phyloP scores from a whole-genome alignment of 1,140 invertebrate genomes.

The Macrobrachium nipponense region DNA sequence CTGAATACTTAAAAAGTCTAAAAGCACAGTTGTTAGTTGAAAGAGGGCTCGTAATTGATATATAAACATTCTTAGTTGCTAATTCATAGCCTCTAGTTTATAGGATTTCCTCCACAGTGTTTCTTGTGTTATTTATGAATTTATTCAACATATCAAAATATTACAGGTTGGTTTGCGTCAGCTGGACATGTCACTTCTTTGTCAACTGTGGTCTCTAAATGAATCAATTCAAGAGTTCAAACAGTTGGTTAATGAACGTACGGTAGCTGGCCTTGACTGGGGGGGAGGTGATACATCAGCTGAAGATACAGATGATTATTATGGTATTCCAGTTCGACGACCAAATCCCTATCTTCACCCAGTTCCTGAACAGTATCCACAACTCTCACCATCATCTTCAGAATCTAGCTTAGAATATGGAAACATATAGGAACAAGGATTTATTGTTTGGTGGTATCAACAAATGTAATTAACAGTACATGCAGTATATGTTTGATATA shows the following conservation, averaged over 20 bases:
- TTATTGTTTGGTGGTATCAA: constrained; percentile 7
- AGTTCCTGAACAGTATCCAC: constrained; percentile 55
- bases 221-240: constrained; percentile 70
- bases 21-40: no score
- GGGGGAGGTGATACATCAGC: constrained; percentile 63
- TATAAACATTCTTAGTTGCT: no score
- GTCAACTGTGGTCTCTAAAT: constrained; percentile 69
- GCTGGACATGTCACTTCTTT: constrained; percentile 69
- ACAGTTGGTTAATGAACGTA: constrained; percentile 53
- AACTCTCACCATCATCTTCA: constrained; percentile 60
- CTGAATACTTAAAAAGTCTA: no score
- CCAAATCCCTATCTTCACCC: constrained; percentile 62
- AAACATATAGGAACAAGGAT: constrained; percentile 53
- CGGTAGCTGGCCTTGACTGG: constrained; percentile 50
- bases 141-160: not conserved
- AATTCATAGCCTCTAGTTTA: no score
- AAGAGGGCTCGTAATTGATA: no score
- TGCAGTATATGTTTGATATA: not conserved
- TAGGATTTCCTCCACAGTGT: no score
- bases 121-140: no score
- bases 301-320: constrained; percentile 64
- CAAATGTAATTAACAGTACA: not conserved
- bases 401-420: constrained; percentile 64
- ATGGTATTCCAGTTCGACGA: constrained; percentile 62
- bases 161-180: constrained; percentile 68